A percentile compares a stretch with the other conserved stretches of the same genome.
These are phyloP conservation scores for Hydractinia echinata DNA, from an alignment of 30 jellyfish, hydroid and myxozoan species.

Conservation along the genomic window DNA sequence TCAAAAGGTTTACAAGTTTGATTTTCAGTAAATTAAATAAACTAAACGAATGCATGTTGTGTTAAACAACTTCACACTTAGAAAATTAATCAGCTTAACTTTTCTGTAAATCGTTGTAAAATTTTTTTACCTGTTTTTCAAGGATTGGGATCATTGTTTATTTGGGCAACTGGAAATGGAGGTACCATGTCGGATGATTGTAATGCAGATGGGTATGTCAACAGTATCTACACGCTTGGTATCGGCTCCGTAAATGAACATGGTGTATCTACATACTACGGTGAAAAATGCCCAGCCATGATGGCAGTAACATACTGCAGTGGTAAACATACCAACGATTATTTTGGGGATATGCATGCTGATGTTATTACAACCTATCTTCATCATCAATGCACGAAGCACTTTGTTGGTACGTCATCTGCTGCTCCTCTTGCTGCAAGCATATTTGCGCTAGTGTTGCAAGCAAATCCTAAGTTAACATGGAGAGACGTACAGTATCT, in stretches of 20 bases:
- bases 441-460: constrained; percentile 85
- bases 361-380: constrained; percentile 85
- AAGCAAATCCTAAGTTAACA: constrained; percentile 80
- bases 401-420: constrained; percentile 98
- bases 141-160: constrained; percentile 84
- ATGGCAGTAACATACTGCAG: constrained; percentile 96
- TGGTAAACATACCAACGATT: constrained; percentile 71
- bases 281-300: constrained; percentile 93
- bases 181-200: constrained; percentile 90
- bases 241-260: constrained; percentile 94
- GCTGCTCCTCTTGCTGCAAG: constrained; percentile 99
- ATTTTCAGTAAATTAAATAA: not conserved
- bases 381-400: constrained; percentile 93
- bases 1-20: too few species aligned
- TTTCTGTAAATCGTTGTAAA: too few species aligned
- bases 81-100: too few species aligned
- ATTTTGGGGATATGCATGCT: constrained; percentile 55
- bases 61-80: not conserved
- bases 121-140: not conserved
- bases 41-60: constrained; percentile 4
- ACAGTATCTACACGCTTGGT: constrained; percentile 84
- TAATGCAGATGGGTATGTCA: constrained; percentile 94
- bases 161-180: constrained; percentile 99
- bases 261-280: constrained; percentile 94
- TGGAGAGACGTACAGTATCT: constrained; percentile 99